These are phyloP conservation scores for Austrolebias charrua DNA, from an alignment of 2,797 vertebrate species.

Conservation along the genomic window DNA sequence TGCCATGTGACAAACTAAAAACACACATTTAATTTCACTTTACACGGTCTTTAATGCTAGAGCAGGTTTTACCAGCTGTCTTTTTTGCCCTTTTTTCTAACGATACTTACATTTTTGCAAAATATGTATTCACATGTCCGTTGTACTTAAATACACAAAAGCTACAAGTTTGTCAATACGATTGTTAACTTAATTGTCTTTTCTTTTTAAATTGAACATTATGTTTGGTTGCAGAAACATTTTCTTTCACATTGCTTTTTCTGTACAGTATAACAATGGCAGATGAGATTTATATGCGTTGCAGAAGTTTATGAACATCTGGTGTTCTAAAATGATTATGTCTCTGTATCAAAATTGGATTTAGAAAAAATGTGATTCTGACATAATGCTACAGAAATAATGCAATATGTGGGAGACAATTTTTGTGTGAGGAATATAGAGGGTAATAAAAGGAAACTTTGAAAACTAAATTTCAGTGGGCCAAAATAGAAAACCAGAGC, in stretches of 20 bases:
- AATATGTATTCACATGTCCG: not conserved
- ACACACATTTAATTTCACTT: no score
- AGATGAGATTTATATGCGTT: not conserved
- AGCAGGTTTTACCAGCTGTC: not conserved
- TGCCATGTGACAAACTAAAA: no score
- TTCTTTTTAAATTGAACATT: not conserved
- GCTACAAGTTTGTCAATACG: not conserved
- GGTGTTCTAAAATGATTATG: not conserved
- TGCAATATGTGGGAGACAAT: not conserved
- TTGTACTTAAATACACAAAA: not conserved
- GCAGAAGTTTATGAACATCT: not conserved
- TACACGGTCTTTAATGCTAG: no score
- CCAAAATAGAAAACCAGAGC: not conserved
- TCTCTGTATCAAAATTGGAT: not conserved
- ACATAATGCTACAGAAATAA: not conserved
- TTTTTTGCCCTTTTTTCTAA: not conserved
- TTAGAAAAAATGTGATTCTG: not conserved
- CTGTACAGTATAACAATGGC: not conserved
- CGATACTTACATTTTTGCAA: not conserved
- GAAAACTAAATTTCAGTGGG: not conserved
- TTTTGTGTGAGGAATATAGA: not conserved
- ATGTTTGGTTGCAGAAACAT: not conserved
- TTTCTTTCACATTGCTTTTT: not conserved
- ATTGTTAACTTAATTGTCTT: not conserved
- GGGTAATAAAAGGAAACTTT: not conserved